Evolutionary conservation across 1,140 invertebrate species (phyloP).

Genomic region (Lepeophtheirus salmonis): DNA sequence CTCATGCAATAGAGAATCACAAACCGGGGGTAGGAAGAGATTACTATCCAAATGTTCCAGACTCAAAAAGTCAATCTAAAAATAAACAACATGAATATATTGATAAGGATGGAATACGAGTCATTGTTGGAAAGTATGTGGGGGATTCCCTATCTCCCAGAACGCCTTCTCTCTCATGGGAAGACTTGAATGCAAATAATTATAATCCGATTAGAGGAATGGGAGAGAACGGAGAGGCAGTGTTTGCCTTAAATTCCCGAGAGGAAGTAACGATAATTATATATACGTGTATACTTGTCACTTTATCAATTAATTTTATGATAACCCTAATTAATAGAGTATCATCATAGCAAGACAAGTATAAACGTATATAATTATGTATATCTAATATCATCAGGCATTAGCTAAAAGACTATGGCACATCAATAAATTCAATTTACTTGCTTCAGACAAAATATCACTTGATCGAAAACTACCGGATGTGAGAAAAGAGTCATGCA

Average conservation of each 20-base stretch:
- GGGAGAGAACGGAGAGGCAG: slow-evolving; percentile 58
- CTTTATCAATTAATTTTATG: too few species aligned
- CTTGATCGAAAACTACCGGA: slow-evolving; percentile 76
- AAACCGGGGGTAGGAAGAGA: too few species aligned
- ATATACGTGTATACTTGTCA: too few species aligned
- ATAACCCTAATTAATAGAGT: too few species aligned
- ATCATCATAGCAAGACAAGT: too few species aligned
- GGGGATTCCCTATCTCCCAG: slow-evolving; percentile 43
- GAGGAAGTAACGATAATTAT: slow-evolving; percentile 47
- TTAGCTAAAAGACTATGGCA: slow-evolving; percentile 42
- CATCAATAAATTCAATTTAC: slow-evolving; percentile 71
- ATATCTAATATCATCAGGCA: not conserved
- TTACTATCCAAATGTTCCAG: too few species aligned
- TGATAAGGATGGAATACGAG: slow-evolving; percentile 43
- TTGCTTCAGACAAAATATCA: slow-evolving; percentile 77
- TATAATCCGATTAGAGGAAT: slow-evolving; percentile 50
- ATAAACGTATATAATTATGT: too few species aligned
- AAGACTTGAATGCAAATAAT: slow-evolving; percentile 59
- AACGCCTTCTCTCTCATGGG: slow-evolving; percentile 34
- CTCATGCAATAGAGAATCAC: too few species aligned
- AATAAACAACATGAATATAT: slow-evolving; percentile 43
- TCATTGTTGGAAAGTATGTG: slow-evolving; percentile 56
- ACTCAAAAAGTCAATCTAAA: too few species aligned
- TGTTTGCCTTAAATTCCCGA: slow-evolving; percentile 54
- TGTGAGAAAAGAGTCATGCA: slow-evolving; percentile 48